Base-by-base conservation (phyloP, 2,113 vertebrate genomes). In the Rhadina sibilatrix region DNA sequence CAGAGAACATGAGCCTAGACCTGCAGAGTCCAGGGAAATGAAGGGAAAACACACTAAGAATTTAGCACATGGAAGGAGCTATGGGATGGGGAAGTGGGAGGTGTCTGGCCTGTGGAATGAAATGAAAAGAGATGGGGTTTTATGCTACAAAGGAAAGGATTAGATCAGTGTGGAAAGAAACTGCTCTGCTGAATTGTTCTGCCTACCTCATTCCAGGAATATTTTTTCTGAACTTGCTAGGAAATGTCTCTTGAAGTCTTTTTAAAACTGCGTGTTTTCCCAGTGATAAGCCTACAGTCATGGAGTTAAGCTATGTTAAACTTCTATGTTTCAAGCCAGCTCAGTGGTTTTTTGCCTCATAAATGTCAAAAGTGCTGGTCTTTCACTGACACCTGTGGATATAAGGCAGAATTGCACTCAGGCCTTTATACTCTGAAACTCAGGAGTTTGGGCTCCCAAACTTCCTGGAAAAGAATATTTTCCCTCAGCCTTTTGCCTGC, bases 351-450 rank as follows among this genome's bases (percentile, higher is more conserved):
- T 90, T 35, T 21, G 2, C 16, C 5, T 15, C 22, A 3, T 25
- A 63, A 57, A 10, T 10, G 13, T 28, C 7, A 27, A 23, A 42
- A 87, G 59, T 5, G 20, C 6, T 0, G 12, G 90, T 95, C 93
- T 91, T 97, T 83, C n/a, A 85, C 91, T 96, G 95, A 96, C 97
- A 97, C 91, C 98, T 97, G 64, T 89, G 35, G 97, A 10, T 49
- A 3, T 8, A 82, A 79, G 4, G 9, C 24, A 83, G 78, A 57
- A 97, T 30, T 88, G 70, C 95, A 96, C 1, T n/a, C 42, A 50
- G 22, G 11, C 13, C 69, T 12, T 53, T 12, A 9, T 11, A 16
- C 17, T 6, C 28, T 2, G 5, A 5, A 63, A 82, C 17, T 33
- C 5, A 3, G 22, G 15, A 27, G 13, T 27, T 84, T 47, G 3